Evolutionary conservation across 2,888 invertebrate species (phyloP), one percentile per base, ranked within the genome.

Genomic region (Diplazon laetatorius): DNA sequence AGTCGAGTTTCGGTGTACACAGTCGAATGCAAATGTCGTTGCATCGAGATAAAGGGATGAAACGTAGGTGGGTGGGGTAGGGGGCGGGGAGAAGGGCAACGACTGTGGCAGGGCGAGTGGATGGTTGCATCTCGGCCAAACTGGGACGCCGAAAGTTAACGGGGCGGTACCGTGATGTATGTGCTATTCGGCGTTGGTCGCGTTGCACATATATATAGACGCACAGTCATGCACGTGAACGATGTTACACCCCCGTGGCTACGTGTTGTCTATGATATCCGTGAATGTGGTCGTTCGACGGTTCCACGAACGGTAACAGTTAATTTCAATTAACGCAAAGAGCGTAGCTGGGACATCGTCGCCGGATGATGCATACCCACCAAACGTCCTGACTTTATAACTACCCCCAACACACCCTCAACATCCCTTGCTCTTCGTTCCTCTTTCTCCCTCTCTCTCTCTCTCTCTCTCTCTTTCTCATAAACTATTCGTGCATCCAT

Each of bases 21-120:
- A 52, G 55, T 55, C 66, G 42, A 71, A 62, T 78, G 71, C 78
- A 71, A 71, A 78, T 75, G 71, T 69, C 71, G 42, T 72, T 72
- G 50, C 55, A 68, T 63, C 42, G 48, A 52, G 46, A 57, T 30
- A 66, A 69, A 77, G 30, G 57, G 65, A 37, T 22, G 65, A 10
- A 48, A 35, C 9, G 46, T 46, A 35, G 16, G 71, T 22, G 42
- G 20, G 48, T 9, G 48, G 22, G 12, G 46, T 20, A 44, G 30
- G 12, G 39, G 60, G 44, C n/a, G 71, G 14, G 30, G 20, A 48
- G 6, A 37, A 16, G 14, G 6, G 14, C 14, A 9, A 4, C 9
- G 30, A 8, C 37, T 39, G 37, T 52, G 16, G 42, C n/a, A 48
- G 22, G 39, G 44, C n/a, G n/a, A 35, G 25, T 59, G 57, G 46